These are phyloP conservation scores for Hapalemur alaotrensis DNA, from an alignment of 2,797 vertebrate species.

Conservation along the genomic window DNA sequence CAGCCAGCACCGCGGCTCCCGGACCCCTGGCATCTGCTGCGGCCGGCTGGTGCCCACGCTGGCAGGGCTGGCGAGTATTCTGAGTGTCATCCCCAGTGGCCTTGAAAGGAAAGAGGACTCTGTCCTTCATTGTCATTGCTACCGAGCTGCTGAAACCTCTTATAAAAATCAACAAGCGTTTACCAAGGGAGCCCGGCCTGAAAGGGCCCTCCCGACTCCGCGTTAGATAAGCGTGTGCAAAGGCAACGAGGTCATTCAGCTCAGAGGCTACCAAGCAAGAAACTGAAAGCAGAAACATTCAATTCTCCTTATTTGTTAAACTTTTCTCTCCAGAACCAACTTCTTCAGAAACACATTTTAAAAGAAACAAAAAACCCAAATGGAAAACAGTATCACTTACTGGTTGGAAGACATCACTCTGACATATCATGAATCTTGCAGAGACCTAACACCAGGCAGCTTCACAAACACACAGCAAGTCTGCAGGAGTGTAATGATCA, in stretches of 20 bases:
- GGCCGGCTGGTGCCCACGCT: not conserved
- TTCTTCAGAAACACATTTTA: not conserved
- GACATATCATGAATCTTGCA: slow-evolving; percentile 47
- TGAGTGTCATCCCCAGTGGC: too few relatives aligned
- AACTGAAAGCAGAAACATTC: slow-evolving; percentile 44
- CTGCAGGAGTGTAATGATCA: slow-evolving; percentile 55
- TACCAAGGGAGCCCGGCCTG: not conserved
- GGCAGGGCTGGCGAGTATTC: not conserved
- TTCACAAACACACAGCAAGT: slow-evolving; percentile 74
- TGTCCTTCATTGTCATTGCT: not conserved
- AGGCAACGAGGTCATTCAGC: slow-evolving; percentile 16
- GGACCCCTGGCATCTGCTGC: not conserved
- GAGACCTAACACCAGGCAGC: slow-evolving; percentile 71
- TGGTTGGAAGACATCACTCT: slow-evolving; percentile 58
- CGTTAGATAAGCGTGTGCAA: not conserved
- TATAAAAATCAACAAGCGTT: not conserved
- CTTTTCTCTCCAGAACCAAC: slow-evolving; percentile 3
- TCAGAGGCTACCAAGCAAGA: slow-evolving; percentile 28
- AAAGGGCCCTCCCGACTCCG: not conserved
- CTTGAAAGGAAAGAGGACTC: not conserved
- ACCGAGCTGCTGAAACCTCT: not conserved
- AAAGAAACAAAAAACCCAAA: not conserved
- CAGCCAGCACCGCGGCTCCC: not conserved
- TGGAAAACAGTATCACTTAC: not conserved
- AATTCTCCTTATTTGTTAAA: not conserved